A percentile compares a stretch with the other conserved stretches of the same genome.
Evolutionary conservation across 1,140 invertebrate genomes (phyloP).

Genomic region (Lithobius niger): DNA sequence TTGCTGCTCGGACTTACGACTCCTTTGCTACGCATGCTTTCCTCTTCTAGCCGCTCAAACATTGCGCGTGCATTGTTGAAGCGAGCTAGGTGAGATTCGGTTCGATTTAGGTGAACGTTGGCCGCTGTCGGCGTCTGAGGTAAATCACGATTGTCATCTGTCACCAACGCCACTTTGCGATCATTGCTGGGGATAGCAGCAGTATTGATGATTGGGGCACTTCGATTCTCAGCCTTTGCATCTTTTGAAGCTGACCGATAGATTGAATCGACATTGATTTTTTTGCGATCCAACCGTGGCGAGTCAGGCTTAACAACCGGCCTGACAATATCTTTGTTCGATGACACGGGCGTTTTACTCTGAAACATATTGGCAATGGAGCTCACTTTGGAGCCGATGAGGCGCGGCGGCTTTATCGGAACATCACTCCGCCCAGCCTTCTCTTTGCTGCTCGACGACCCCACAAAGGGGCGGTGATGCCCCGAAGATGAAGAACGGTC

Average conservation of each 20-base stretch:
- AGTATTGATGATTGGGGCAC: conserved; percentile 22
- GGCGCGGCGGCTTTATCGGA: not conserved
- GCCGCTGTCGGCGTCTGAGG: not conserved
- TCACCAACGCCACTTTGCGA: conserved; percentile 55
- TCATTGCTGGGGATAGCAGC: conserved; percentile 29
- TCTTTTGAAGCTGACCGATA: conserved; percentile 1
- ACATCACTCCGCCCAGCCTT: not conserved
- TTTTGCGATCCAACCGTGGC: conserved; percentile 20
- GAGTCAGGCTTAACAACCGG: conserved; percentile 26
- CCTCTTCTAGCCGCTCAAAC: conserved; percentile 79
- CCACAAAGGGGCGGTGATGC: too few relatives aligned
- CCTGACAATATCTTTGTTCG: conserved; percentile 11
- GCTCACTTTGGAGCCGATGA: conserved; percentile 63
- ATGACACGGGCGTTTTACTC: conserved; percentile 26
- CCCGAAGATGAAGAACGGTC: too few relatives aligned
- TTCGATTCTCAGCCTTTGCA: conserved; percentile 8
- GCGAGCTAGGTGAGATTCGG: conserved; percentile 72
- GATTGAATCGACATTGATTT: not conserved
- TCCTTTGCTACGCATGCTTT: conserved; percentile 31
- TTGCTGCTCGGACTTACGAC: not conserved
- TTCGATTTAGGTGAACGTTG: conserved; percentile 34
- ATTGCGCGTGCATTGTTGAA: conserved; percentile 85
- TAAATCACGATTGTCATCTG: too few relatives aligned
- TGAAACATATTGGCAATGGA: conserved; percentile 82
- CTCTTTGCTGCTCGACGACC: not conserved